Evolutionary conservation across 1,140 invertebrate species (phyloP), one percentile per base, ranked within the genome.

Genomic region (Pachyrhynchus sulphureomaculatus): DNA sequence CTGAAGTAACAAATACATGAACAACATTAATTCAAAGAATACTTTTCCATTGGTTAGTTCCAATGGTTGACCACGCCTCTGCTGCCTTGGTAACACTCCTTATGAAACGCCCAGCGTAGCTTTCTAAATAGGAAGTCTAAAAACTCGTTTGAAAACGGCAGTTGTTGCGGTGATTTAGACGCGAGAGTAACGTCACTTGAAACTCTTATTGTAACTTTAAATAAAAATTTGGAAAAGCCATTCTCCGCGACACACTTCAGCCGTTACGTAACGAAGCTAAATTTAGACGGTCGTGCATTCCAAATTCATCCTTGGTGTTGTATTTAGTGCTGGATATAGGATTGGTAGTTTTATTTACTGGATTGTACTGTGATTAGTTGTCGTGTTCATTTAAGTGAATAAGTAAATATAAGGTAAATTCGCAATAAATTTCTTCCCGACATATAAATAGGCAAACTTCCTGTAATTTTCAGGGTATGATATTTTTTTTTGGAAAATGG

Each of bases 111-210:
- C 66, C 54, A 58, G 33, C 12, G 17, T 12, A 15, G 63, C 63
- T 65, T 61, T 67, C 62, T 57, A 61, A 67, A 64, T 67, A 65
- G 62, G 57, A 67, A 63, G 62, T 49, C 44, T 23, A 37, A 42
- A 58, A 67, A 67, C 56, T 44, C 17, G 58, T 65, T 62, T 59
- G 41, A 39, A 45, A 57, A 41, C 29, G 44, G 24, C 65, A 67
- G 65, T 67, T 53, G 61, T 17, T 32, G 47, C 32, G 34, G n/a
- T n/a, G 44, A 39, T 18, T 32, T 12, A 15, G 45, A 32, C 34
- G 45, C 42, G 33, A 29, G 29, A 10, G 33, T 24, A 36, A 32
- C 45, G 29, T 48, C 29, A 42, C 18, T 42, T 20, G 5, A 20
- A 4, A 18, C 10, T 13, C 3, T 21, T 42, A 18, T 42, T 42